Percentiles rank a stretch among this genome's conserved stretches.
phyloP scores from a whole-genome alignment of 2,888 invertebrate genomes.

The Teleogryllus oceanicus region DNA sequence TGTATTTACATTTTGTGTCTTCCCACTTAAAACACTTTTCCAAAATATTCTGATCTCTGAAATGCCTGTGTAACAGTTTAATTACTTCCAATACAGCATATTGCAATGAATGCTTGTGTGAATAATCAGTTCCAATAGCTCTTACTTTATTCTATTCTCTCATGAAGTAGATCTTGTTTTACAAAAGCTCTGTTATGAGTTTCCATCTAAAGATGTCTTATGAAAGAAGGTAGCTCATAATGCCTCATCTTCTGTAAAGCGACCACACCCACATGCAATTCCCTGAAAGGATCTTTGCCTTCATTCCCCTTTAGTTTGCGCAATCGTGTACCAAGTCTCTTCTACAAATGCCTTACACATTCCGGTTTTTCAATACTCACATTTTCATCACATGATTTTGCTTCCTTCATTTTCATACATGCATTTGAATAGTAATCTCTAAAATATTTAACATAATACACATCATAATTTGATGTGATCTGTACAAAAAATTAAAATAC shows the following conservation, averaged over 20 bases:
- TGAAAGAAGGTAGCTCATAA: constrained; percentile 33
- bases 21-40: constrained; percentile 20
- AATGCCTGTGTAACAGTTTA: neutral
- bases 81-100: neutral
- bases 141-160: constrained; percentile 29
- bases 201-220: constrained; percentile 29
- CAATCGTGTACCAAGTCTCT: neutral
- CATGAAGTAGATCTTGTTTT: constrained; percentile 31
- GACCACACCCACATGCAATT: neutral
- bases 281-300: constrained; percentile 22
- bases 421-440: neutral
- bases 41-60: constrained; percentile 12
- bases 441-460: neutral
- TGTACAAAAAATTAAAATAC: neutral
- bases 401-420: neutral
- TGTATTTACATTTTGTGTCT: constrained; percentile 26
- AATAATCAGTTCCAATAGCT: too few relatives aligned
- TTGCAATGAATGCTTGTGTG: neutral
- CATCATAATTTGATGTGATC: neutral
- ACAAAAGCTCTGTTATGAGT: constrained; percentile 33
- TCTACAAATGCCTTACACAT: neutral
- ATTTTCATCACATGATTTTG: neutral
- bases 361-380: neutral
- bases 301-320: neutral
- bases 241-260: neutral